Conservation (phyloP, 2,113 vertebrate species). For the Panthera leo region DNA sequence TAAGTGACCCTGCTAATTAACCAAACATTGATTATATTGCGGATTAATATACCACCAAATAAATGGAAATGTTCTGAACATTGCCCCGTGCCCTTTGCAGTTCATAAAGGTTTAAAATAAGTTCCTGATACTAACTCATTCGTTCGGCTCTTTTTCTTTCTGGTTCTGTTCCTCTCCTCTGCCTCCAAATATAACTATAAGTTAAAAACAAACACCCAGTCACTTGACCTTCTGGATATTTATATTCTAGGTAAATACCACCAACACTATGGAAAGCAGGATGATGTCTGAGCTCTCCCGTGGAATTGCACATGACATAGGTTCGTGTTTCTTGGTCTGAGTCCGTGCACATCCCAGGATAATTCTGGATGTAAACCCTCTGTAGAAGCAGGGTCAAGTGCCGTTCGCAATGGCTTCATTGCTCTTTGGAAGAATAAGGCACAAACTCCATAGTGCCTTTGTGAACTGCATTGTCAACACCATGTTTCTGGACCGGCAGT, state of each 20-base stretch:
- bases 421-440: neutral
- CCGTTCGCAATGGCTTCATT: neutral
- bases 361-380: neutral
- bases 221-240: neutral
- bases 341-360: neutral
- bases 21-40: neutral
- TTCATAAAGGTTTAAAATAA: neutral
- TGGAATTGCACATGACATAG: neutral
- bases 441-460: neutral
- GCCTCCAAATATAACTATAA: neutral
- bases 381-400: rapidly evolving
- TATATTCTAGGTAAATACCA: neutral
- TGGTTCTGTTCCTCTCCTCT: neutral
- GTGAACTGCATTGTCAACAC: neutral
- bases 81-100: neutral
- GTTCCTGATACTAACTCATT: neutral
- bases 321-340: neutral
- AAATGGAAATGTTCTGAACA: neutral
- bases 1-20: neutral
- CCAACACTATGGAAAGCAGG: neutral
- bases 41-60: neutral
- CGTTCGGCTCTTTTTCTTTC: neutral
- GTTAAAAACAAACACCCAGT: neutral
- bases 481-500: neutral
- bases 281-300: neutral